These are phyloP conservation scores for Heliconius eleuchia DNA, from an alignment of 1,140 invertebrate genomes.

Conservation along the genomic window DNA sequence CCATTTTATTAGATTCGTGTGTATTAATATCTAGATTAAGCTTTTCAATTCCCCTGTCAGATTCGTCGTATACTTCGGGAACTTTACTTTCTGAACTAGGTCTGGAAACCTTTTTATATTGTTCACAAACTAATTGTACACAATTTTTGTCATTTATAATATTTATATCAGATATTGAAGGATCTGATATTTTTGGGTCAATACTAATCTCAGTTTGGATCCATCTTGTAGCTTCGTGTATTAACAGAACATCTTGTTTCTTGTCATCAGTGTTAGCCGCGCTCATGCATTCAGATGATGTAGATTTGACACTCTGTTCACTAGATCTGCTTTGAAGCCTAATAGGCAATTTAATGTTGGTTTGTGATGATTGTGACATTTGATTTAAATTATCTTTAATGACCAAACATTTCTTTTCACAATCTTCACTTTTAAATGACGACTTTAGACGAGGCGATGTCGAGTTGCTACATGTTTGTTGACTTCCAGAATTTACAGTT, in stretches of 20 bases:
- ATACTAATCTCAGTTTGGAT: conserved; percentile 73
- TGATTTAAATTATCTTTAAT: conserved; percentile 41
- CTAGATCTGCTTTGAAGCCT: conserved; percentile 40
- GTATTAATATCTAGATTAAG: background rate
- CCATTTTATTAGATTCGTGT: background rate
- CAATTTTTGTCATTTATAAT: conserved; percentile 56
- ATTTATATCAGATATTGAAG: conserved; percentile 63
- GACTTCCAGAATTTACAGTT: conserved; percentile 36
- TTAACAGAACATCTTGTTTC: conserved; percentile 17
- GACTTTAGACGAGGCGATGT: conserved; percentile 27
- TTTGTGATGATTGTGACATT: conserved; percentile 64
- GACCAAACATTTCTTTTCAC: conserved; percentile 38
- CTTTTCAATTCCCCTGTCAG: background rate
- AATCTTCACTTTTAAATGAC: conserved; percentile 36
- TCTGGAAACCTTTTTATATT: conserved; percentile 47
- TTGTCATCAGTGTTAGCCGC: background rate
- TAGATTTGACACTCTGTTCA: conserved; percentile 38
- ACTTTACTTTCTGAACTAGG: conserved; percentile 38
- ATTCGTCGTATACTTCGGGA: background rate
- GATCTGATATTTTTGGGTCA: conserved; percentile 67
- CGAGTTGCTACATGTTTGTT: conserved; percentile 31
- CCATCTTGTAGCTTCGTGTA: conserved; percentile 57
- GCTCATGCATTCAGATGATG: conserved; percentile 28
- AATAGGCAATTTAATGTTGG: conserved; percentile 51
- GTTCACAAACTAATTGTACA: conserved; percentile 52